Conservation (phyloP, 2,888 invertebrate species). For the Conistra vaccinii region DNA sequence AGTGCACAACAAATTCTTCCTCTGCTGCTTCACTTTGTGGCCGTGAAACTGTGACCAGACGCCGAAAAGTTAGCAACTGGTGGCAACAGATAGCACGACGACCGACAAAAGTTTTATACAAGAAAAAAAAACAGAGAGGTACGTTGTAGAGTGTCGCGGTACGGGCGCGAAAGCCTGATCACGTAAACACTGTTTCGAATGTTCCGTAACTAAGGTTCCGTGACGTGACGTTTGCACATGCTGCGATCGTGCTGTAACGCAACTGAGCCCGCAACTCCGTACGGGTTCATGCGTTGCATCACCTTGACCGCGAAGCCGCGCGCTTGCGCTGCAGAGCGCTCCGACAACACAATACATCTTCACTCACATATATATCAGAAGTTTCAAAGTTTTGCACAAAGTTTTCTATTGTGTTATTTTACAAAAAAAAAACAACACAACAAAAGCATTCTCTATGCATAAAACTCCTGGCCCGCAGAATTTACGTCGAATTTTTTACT, state of each 20-base stretch:
- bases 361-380: not conserved
- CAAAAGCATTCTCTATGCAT: not conserved
- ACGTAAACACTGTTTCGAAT: constrained; percentile 29
- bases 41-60: not conserved
- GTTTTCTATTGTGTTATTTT: not conserved
- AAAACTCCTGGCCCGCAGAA: not conserved
- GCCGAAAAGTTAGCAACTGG: constrained; percentile 40
- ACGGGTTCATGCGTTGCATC: constrained; percentile 24
- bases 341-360: not conserved
- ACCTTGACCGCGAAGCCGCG: constrained; percentile 33
- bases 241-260: constrained; percentile 25
- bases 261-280: constrained; percentile 33
- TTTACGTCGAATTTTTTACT: not conserved
- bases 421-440: not conserved
- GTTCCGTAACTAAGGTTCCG: constrained; percentile 25
- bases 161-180: not conserved
- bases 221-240: constrained; percentile 36
- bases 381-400: constrained; percentile 23
- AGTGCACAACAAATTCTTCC: not conserved
- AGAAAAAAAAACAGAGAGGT: not conserved
- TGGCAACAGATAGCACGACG: not conserved
- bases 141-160: not conserved
- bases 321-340: constrained; percentile 41
- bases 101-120: constrained; percentile 1
- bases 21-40: constrained; percentile 6